Evolutionary conservation across 2,113 vertebrate species (phyloP).

Genomic region (Pica pica): DNA sequence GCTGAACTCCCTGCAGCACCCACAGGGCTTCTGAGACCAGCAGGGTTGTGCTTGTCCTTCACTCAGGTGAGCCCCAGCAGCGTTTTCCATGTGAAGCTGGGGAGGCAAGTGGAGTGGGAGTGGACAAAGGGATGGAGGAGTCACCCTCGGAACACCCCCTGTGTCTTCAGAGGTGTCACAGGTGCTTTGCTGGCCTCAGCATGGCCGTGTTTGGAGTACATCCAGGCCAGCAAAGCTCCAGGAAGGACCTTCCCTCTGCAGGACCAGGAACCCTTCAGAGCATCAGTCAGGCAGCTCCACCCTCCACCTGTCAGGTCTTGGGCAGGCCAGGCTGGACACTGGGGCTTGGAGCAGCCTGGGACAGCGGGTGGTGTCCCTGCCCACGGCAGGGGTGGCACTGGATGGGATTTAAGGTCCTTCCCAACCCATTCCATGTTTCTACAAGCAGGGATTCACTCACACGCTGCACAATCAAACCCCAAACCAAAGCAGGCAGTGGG

Average conservation of each 20-base stretch:
- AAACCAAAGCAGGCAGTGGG: not conserved
- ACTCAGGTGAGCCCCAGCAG: not conserved
- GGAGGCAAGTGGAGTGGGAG: not conserved
- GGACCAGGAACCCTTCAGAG: not conserved
- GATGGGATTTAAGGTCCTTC: fast-evolving
- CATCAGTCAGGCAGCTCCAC: not conserved
- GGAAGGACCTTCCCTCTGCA: not conserved
- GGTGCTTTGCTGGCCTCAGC: not conserved
- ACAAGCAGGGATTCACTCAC: not conserved
- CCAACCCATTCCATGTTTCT: not conserved
- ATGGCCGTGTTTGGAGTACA: fast-evolving
- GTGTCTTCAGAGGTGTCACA: not conserved
- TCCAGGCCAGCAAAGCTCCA: not conserved
- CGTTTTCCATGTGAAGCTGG: fast-evolving
- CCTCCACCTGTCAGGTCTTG: fast-evolving
- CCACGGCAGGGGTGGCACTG: not conserved
- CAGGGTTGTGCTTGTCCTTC: not conserved
- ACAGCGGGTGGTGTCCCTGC: not conserved
- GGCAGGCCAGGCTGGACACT: fast-evolving
- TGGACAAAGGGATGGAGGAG: not conserved
- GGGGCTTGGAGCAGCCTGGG: not conserved
- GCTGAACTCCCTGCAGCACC: not conserved
- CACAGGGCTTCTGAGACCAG: not conserved
- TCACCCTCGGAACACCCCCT: fast-evolving
- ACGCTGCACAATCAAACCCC: not conserved